Percentiles rank a stretch among this genome's conserved stretches.
Conservation (phyloP, 2,888 invertebrate species). For the Torymus texanus region DNA sequence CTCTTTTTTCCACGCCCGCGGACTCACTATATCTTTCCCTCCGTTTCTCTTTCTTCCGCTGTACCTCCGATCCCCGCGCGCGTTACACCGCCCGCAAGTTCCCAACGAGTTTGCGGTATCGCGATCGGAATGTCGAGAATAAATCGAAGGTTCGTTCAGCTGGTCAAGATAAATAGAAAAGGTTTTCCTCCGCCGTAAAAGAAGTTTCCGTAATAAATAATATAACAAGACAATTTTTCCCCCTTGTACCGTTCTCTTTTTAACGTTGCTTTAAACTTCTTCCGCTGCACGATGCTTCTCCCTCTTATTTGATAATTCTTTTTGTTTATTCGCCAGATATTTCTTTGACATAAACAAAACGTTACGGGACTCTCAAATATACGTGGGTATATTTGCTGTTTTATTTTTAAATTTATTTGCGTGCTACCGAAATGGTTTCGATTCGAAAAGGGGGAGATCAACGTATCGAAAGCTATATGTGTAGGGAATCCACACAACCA, state of each 20-base stretch:
- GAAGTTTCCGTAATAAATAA: conserved; percentile 36
- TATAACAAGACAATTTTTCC: conserved; percentile 23
- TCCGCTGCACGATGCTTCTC: too few species aligned
- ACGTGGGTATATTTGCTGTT: too few species aligned
- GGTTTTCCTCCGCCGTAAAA: conserved; percentile 3
- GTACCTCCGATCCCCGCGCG: too few species aligned
- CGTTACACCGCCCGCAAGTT: conserved; percentile 17
- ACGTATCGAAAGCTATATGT: neutral
- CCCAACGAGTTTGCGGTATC: conserved; percentile 45
- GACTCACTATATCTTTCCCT: neutral
- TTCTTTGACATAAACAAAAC: too few species aligned
- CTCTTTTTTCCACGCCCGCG: conserved; percentile 19
- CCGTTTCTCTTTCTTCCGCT: conserved; percentile 17
- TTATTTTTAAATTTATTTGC: too few species aligned
- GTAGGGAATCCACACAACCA: neutral
- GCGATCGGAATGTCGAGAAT: conserved; percentile 49
- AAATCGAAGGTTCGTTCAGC: conserved; percentile 50
- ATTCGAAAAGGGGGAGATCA: too few species aligned
- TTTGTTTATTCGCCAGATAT: too few species aligned
- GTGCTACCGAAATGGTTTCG: too few species aligned
- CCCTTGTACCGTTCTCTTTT: neutral
- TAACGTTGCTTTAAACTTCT: neutral
- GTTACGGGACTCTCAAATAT: too few species aligned
- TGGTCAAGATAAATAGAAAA: conserved; percentile 42
- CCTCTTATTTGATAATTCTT: too few species aligned